These are phyloP conservation scores for Pomacea maculata DNA, from an alignment of 1,140 invertebrate genomes.

Conservation along the genomic window DNA sequence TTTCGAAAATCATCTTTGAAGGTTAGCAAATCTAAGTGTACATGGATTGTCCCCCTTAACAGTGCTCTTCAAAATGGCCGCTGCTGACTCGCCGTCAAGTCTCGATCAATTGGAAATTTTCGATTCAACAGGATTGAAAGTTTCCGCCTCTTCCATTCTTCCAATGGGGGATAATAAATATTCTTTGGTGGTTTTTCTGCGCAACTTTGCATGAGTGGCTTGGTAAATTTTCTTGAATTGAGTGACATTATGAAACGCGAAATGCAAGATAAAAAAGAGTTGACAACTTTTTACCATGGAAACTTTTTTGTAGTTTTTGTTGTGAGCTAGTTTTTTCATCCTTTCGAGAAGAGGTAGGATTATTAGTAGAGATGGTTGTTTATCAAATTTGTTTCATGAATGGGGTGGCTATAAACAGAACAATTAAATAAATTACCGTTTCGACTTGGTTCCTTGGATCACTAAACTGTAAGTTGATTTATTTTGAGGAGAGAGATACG, in stretches of 20 bases:
- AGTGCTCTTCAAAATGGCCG: constrained; percentile 15
- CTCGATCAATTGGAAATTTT: constrained; percentile 4
- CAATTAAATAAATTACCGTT: neutral
- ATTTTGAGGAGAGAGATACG: neutral
- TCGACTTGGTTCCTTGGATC: neutral
- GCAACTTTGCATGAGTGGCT: constrained; percentile 40
- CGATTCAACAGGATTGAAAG: constrained; percentile 1
- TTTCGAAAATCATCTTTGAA: too few species aligned
- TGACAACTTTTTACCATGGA: too few species aligned
- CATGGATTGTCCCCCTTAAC: neutral
- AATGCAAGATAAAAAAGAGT: too few species aligned
- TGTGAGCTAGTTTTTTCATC: too few species aligned
- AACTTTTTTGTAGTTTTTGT: too few species aligned
- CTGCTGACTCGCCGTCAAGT: too few species aligned
- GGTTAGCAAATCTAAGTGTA: too few species aligned
- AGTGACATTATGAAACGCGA: too few species aligned
- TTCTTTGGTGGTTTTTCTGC: constrained; percentile 30
- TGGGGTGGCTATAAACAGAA: too few species aligned
- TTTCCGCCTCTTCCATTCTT: constrained; percentile 14
- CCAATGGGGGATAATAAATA: constrained; percentile 14
- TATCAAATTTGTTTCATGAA: too few species aligned
- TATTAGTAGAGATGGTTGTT: too few species aligned
- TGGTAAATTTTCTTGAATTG: constrained; percentile 16
- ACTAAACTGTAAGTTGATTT: neutral
- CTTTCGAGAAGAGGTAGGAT: too few species aligned